Evolutionary conservation across 1,140 invertebrate species (phyloP).

Genomic region (Macrobrachium rosenbergii): DNA sequence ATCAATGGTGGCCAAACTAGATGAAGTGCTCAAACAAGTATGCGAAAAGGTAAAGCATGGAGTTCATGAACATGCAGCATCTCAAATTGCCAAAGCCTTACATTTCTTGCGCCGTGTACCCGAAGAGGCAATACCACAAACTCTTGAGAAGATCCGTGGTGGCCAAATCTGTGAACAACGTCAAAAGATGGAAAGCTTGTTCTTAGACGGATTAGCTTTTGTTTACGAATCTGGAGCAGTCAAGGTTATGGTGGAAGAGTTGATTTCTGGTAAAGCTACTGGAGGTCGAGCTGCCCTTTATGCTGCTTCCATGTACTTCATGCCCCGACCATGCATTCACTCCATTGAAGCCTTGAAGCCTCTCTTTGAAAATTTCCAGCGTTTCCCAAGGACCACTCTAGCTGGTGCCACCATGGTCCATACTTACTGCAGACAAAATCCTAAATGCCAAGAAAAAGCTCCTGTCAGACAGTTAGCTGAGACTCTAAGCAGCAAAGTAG

Average conservation of each 20-base stretch:
- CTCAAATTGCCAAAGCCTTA: not conserved
- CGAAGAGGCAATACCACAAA: not conserved
- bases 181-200: not conserved
- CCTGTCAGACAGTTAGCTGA: no score
- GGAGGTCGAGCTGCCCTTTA: conserved; percentile 1
- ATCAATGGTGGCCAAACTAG: not conserved
- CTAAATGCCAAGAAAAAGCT: no score
- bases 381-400: not conserved
- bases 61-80: not conserved
- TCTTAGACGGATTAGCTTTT: conserved; percentile 11
- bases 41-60: not conserved
- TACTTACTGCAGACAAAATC: no score
- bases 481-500: no score
- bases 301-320: not conserved
- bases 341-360: not conserved
- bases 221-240: conserved; percentile 8
- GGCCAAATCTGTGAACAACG: not conserved
- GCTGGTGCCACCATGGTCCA: not conserved
- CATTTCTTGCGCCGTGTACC: not conserved
- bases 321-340: not conserved
- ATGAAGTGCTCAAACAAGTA: not conserved
- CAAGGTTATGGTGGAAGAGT: conserved; percentile 6
- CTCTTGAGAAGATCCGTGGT: not conserved
- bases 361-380: not conserved
- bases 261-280: not conserved